Evolutionary conservation across 2,888 invertebrate species (phyloP), one percentile per base, ranked within the genome.

Genomic region (Aethes cnicana): DNA sequence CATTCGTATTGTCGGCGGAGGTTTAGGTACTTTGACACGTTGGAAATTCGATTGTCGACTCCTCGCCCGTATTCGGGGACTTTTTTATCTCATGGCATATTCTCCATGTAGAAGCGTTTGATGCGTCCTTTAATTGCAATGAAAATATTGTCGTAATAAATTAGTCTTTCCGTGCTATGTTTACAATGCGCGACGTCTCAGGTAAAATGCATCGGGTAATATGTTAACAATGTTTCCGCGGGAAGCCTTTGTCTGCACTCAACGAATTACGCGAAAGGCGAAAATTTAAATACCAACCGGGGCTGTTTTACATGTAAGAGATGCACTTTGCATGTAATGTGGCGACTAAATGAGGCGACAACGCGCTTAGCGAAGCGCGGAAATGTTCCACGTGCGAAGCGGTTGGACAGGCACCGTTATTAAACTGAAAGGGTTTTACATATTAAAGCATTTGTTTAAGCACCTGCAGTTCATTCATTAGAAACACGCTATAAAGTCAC

Each of bases 271-370:
- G 81, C 64, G 81, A 82, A 84, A 84, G 78, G 84, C 73, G 83
- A 78, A 86, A 88, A 89, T 87, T 87, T 88, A 84, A 87, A 89
- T 85, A 84, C 80, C 82, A 79, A 72, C 69, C 78, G 80, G 78
- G 59, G 74, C 82, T 87, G 79, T 85, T 89, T 88, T 84, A 86
- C 89, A 88, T 89, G 84, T 81, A 77, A 85, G 85, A 86, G 86
- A 85, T 87, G 86, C 86, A 86, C 76, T 87, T 86, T 83, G 84
- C 83, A 81, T 82, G 81, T 83, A 81, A 80, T 80, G 82, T 64
- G 71, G 66, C 76, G 81, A 81, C 79, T 84, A 82, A 83, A 80
- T 77, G 81, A 80, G 77, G 74, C 77, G 74, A 77, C 77, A 77
- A 58, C 64, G 66, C 58, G 64, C 56, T 64, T 61, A 39, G 37